Conservation (phyloP, 2,113 vertebrate species). For the Oostethus manadensis region DNA sequence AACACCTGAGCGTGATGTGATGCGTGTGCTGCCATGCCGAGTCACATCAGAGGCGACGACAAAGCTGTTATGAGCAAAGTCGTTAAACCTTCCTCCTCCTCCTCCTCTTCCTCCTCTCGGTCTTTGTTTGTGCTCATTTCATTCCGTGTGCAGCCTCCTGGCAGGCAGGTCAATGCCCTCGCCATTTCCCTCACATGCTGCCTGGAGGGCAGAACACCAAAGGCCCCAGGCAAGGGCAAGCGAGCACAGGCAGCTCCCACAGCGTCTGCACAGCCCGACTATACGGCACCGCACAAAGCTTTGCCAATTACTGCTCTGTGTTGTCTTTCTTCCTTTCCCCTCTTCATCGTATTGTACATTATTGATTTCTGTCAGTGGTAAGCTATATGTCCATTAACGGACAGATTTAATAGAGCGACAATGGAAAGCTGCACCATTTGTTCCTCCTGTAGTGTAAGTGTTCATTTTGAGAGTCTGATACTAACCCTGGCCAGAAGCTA, state of each 20-base stretch:
- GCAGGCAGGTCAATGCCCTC: slow-evolving; percentile 94
- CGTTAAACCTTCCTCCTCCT: slow-evolving; percentile 20
- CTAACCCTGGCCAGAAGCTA: slow-evolving; percentile 98
- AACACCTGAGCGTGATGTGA: slow-evolving; percentile 59
- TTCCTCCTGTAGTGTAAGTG: slow-evolving; percentile 93
- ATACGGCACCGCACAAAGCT: slow-evolving; percentile 24
- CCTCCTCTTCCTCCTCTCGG: slow-evolving; percentile 27
- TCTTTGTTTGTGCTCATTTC: slow-evolving; percentile 84
- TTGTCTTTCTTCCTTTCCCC: slow-evolving; percentile 9
- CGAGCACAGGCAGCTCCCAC: slow-evolving; percentile 66
- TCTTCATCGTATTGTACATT: slow-evolving; percentile 53
- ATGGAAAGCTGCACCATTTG: slow-evolving; percentile 71
- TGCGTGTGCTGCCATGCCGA: slow-evolving; percentile 37
- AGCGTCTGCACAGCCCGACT: slow-evolving; percentile 63
- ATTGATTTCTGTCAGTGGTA: slow-evolving; percentile 66
- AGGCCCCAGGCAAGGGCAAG: slow-evolving; percentile 89
- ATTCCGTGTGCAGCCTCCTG: slow-evolving; percentile 75
- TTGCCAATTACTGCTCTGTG: slow-evolving; percentile 24
- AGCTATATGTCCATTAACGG: slow-evolving; percentile 70
- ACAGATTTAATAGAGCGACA: slow-evolving; percentile 69
- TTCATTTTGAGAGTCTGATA: slow-evolving; percentile 99
- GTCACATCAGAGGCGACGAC: slow-evolving; percentile 33
- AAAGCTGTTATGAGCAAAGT: slow-evolving; percentile 16
- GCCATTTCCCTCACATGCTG: slow-evolving; percentile 81
- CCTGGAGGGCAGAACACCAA: slow-evolving; percentile 83